Evolutionary conservation across 2,888 invertebrate genomes (phyloP).

Genomic region (Scaptomyza polygonia): DNA sequence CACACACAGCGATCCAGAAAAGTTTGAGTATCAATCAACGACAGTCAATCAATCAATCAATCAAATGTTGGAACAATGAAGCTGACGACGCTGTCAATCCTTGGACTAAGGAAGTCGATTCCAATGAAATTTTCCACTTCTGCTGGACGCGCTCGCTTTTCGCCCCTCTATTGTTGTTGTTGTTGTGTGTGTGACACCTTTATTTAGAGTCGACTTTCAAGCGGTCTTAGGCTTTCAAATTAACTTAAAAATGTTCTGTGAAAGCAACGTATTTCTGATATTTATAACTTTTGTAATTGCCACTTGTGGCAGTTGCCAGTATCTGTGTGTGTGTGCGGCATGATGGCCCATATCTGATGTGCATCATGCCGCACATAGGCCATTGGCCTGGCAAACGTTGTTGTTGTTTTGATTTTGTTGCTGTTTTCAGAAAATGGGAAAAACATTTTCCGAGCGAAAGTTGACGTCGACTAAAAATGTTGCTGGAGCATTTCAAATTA

Average conservation of each 20-base stretch:
- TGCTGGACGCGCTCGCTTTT: slow-evolving; percentile 8
- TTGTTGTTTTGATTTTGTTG: not conserved
- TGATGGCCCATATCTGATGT: slow-evolving; percentile 11
- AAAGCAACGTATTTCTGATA: slow-evolving; percentile 24
- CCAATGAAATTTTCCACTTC: slow-evolving; percentile 41
- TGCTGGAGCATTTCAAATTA: slow-evolving; percentile 56
- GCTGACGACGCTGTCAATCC: slow-evolving; percentile 30
- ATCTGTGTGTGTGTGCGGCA: not conserved
- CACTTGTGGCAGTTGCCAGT: slow-evolving; percentile 11
- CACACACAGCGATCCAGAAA: slow-evolving; percentile 24
- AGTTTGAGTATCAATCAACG: slow-evolving; percentile 71
- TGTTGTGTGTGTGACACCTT: slow-evolving; percentile 26
- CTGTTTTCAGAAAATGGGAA: slow-evolving; percentile 18
- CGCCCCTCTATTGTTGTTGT: not conserved
- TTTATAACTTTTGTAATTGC: slow-evolving; percentile 40
- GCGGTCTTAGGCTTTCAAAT: slow-evolving; percentile 6
- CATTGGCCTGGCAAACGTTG: slow-evolving; percentile 21
- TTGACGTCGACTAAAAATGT: slow-evolving; percentile 44
- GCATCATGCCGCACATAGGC: slow-evolving; percentile 18
- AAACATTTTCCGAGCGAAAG: slow-evolving; percentile 49
- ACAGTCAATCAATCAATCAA: slow-evolving; percentile 69
- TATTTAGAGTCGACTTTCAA: slow-evolving; percentile 14
- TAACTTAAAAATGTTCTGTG: slow-evolving; percentile 14
- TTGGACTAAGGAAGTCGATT: slow-evolving; percentile 7
- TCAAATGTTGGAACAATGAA: slow-evolving; percentile 58